Base-by-base conservation (phyloP, 1,140 invertebrate genomes). In the Drosophila burlai region DNA sequence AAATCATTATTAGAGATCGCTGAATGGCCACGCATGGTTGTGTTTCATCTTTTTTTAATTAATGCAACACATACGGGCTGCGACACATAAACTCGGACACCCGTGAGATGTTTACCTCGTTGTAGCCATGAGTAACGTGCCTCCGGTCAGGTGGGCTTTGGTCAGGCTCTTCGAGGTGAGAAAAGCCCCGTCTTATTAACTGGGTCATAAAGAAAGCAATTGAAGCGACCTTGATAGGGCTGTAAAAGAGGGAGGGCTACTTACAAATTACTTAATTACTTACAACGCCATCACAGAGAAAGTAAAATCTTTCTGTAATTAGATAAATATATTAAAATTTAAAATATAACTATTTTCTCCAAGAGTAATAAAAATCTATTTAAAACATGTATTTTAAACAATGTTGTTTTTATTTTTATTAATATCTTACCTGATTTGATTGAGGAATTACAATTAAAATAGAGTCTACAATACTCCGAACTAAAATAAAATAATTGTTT, bases 31-130 rank as follows among this genome's bases (percentile, higher is more conserved):
- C 40, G 62, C 50, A 46, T 61, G 61, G 45, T 43, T 66, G 59
- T 83, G 81, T 84, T 76, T 84, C 78, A 84, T 81, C 63, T 68
- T 50, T 50, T 55, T 87, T 84, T 87, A 89, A 89, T 87, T 89
- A 83, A 87, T 87, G 83, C 83, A 86, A 76, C 83, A 72, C 73
- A 59, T 69, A 57, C 15, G 67, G 45, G 62, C 43, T 26, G 68
- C 64, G 60, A 49, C 45, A 64, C 31, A 62, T 50, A 66, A 69
- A 52, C 47, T 34, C 10, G 63, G 46, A 62, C 64, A 66, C 46
- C 38, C 29, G 36, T 45, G 21, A 45, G 38, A 52, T 43, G 36
- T 43, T 50, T 60, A 71, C 47, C 52, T 43, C 47, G 49, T 40
- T 46, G 26, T 54, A 55, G 65, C 71, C 52, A 75, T 87, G 80